Percentiles rank a stretch among this genome's conserved stretches.
Conservation (phyloP, 2,888 invertebrate species). For the Leptinotarsa peninsularis region DNA sequence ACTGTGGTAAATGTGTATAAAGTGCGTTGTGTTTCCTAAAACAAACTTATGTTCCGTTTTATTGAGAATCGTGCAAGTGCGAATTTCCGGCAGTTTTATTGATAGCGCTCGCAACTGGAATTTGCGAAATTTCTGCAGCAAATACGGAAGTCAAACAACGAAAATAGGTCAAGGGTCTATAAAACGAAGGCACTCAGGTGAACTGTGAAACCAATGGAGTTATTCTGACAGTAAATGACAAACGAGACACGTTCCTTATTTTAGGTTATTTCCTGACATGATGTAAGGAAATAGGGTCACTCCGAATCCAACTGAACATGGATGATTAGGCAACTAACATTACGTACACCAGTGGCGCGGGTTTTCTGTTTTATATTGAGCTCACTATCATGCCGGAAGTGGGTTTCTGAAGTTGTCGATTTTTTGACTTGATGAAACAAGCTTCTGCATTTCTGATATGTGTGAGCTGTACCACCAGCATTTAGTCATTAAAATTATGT, state of each 20-base stretch:
- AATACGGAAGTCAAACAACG: slow-evolving; percentile 22
- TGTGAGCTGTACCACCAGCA: too few species aligned
- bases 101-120: neutral
- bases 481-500: too few species aligned
- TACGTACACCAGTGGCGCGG: slow-evolving; percentile 18
- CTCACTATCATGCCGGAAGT: too few species aligned
- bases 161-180: slow-evolving; percentile 35
- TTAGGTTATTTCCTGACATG: slow-evolving; percentile 25
- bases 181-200: slow-evolving; percentile 29
- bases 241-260: slow-evolving; percentile 25
- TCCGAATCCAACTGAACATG: neutral
- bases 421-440: too few species aligned
- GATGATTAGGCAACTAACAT: slow-evolving; percentile 10
- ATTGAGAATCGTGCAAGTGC: slow-evolving; percentile 25
- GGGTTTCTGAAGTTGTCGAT: too few species aligned
- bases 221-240: slow-evolving; percentile 7
- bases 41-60: slow-evolving; percentile 2
- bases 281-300: neutral
- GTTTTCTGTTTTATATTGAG: neutral
- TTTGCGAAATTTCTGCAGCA: slow-evolving; percentile 6
- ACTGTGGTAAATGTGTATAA: neutral
- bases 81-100: slow-evolving; percentile 24
- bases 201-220: slow-evolving; percentile 12
- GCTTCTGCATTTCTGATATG: too few species aligned
- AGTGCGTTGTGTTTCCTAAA: neutral